phyloP scores from a whole-genome alignment of 2,797 vertebrate genomes.

The Loris lydekkerianus region DNA sequence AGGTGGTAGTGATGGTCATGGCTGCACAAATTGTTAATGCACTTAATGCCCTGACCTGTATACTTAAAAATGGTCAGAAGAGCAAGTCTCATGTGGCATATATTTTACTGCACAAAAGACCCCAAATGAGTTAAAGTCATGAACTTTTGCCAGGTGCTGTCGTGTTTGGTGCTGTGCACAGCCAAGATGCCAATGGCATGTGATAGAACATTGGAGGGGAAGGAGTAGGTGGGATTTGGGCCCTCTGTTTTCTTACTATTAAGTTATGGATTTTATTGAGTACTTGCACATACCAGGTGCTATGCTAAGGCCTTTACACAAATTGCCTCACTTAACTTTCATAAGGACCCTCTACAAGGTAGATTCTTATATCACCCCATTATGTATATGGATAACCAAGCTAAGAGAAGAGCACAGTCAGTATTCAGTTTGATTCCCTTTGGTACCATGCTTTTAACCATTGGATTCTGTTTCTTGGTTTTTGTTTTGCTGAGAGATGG shows the following conservation, averaged over 20 bases:
- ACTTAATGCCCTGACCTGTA: neutral
- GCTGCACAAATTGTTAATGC: neutral
- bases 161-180: neutral
- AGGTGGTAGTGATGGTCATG: neutral
- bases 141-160: neutral
- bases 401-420: neutral
- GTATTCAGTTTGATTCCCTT: neutral
- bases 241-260: neutral
- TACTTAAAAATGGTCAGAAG: neutral
- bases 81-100: neutral
- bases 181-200: too few species aligned
- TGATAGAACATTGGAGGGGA: too few species aligned
- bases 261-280: fast-evolving
- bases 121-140: neutral
- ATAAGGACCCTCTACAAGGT: neutral
- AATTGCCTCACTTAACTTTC: neutral
- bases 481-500: neutral
- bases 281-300: fast-evolving
- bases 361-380: neutral
- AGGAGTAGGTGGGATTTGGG: neutral
- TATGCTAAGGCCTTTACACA: neutral
- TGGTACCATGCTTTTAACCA: neutral
- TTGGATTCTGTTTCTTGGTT: neutral
- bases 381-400: neutral
- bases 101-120: neutral